Percentiles rank a stretch among this genome's conserved stretches.
These are phyloP conservation scores for Sebastes variabilis DNA, from an alignment of 2,797 vertebrate species.

Conservation along the genomic window DNA sequence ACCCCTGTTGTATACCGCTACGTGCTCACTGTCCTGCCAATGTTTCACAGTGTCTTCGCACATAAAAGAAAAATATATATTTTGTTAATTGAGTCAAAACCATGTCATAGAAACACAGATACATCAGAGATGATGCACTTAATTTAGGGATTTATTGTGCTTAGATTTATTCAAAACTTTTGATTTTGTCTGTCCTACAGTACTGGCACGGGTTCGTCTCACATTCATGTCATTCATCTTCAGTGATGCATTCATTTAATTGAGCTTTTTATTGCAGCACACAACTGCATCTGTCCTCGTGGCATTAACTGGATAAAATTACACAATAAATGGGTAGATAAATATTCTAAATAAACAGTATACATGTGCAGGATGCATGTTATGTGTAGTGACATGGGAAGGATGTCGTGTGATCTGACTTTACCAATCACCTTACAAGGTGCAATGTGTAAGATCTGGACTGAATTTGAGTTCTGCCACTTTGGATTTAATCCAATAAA, in stretches of 20 bases:
- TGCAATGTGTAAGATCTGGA: too few species aligned
- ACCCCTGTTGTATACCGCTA: constrained; percentile 89
- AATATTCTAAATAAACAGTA: not conserved
- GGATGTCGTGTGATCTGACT: not conserved
- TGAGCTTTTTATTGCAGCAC: too few species aligned
- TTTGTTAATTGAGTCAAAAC: not conserved
- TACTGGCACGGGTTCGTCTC: too few species aligned
- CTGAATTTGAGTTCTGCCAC: too few species aligned
- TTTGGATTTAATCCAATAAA: too few species aligned
- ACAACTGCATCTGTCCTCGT: too few species aligned
- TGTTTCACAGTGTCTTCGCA: constrained; percentile 85
- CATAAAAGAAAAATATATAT: not conserved
- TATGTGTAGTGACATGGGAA: not conserved
- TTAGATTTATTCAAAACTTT: not conserved
- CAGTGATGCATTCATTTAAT: too few species aligned
- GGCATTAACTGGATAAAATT: not conserved
- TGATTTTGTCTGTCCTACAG: too few species aligned
- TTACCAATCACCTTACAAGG: not conserved
- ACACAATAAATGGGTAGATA: not conserved
- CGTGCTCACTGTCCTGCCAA: constrained; percentile 87
- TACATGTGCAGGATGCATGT: not conserved
- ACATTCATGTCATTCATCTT: too few species aligned
- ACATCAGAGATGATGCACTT: not conserved
- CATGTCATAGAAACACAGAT: not conserved
- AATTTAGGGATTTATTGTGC: not conserved